Percentiles rank a stretch among this genome's conserved stretches.
These are phyloP conservation scores for Caenorhabditis brenneri DNA, from an alignment of 1,140 invertebrate species.

Conservation along the genomic window DNA sequence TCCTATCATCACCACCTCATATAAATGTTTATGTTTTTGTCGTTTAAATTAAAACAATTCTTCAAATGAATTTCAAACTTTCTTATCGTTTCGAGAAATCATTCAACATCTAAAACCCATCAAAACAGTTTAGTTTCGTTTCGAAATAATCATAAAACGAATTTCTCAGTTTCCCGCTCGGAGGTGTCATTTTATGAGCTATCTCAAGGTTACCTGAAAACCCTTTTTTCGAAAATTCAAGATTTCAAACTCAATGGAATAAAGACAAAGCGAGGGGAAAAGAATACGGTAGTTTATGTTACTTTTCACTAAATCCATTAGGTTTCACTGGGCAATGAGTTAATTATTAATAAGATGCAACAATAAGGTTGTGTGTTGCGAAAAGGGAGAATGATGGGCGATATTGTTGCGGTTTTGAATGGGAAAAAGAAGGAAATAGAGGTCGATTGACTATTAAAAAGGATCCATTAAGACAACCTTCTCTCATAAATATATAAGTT, in stretches of 20 bases:
- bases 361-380: conserved; percentile 30
- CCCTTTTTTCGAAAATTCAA: neutral
- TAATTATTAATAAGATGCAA: conserved; percentile 42
- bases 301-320: neutral
- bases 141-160: neutral
- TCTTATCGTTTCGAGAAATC: conserved; percentile 30
- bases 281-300: neutral
- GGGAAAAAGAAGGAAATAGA: neutral
- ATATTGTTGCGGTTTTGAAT: conserved; percentile 38
- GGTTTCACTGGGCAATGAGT: neutral
- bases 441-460: conserved; percentile 26
- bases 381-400: neutral
- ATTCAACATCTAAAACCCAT: neutral
- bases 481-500: too few relatives aligned
- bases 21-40: too few relatives aligned
- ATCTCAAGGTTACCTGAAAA: neutral
- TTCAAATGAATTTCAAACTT: too few relatives aligned
- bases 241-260: neutral
- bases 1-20: too few relatives aligned
- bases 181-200: neutral
- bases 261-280: neutral
- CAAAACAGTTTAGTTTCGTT: neutral
- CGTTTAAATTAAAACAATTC: too few relatives aligned
- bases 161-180: neutral
- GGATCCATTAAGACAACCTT: conserved; percentile 24